Evolutionary conservation across 2,888 invertebrate species (phyloP).

Genomic region (Himalopsyche kuldschensis): DNA sequence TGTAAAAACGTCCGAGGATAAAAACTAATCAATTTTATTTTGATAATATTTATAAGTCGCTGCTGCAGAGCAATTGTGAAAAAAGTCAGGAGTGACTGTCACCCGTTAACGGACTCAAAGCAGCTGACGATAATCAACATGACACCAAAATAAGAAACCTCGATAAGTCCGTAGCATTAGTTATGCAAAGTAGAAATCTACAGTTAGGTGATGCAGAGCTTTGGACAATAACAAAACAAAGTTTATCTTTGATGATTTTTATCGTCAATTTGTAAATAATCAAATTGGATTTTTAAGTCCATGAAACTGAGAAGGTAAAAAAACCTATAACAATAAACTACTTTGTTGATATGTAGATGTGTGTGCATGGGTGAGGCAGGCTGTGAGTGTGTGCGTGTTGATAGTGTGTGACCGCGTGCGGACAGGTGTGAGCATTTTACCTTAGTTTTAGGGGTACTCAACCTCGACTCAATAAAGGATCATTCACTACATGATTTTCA

Average conservation of each 20-base stretch:
- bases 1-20: no score
- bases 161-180: background rate
- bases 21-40: no score
- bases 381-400: background rate
- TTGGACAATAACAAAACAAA: background rate
- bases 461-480: background rate
- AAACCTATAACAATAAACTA: slow-evolving; percentile 18
- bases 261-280: background rate
- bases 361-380: background rate
- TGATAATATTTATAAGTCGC: no score
- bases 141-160: background rate
- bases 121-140: background rate
- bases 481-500: no score
- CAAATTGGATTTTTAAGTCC: background rate
- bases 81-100: background rate
- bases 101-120: background rate
- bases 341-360: slow-evolving; percentile 4
- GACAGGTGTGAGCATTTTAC: slow-evolving; percentile 24
- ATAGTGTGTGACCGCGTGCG: background rate
- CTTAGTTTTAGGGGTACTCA: background rate
- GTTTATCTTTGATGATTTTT: background rate
- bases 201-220: background rate
- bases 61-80: background rate
- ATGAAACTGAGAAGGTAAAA: slow-evolving; percentile 6
- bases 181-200: background rate